Evolutionary conservation across 2,113 vertebrate species (phyloP).

Genomic region (Halichoeres trimaculatus): DNA sequence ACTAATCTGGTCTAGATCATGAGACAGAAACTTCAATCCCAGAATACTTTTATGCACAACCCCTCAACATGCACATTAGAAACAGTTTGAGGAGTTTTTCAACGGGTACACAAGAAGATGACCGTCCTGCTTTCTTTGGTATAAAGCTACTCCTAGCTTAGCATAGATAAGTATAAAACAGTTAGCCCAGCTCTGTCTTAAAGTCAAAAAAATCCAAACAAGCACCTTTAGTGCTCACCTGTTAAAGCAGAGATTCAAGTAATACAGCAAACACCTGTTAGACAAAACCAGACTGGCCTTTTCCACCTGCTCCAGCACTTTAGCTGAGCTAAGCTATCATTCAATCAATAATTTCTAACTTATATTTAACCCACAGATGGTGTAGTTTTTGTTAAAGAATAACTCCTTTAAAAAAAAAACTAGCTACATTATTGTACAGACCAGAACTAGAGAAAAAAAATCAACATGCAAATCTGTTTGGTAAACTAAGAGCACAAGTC

Average conservation of each 20-base stretch:
- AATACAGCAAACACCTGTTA: neutral
- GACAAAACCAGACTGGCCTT: neutral
- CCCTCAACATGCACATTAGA: neutral
- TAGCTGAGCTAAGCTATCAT: neutral
- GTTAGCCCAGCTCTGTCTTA: neutral
- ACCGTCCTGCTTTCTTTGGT: no score
- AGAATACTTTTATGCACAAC: no score
- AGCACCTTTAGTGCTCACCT: neutral
- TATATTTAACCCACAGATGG: no score
- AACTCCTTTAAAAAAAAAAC: no score
- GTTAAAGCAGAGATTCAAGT: no score
- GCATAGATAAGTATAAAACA: neutral
- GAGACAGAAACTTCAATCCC: neutral
- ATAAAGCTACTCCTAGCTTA: no score
- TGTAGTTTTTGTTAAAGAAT: no score
- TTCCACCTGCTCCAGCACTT: neutral
- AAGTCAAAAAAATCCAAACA: no score
- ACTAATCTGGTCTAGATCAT: neutral
- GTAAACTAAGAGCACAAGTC: conserved; percentile 69
- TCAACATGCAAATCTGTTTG: conserved; percentile 67
- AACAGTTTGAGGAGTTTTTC: neutral
- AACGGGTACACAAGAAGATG: no score
- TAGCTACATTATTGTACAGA: neutral
- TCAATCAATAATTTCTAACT: no score
- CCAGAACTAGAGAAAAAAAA: conserved; percentile 87